These are phyloP conservation scores for Hylia prasina DNA, from an alignment of 2,113 vertebrate species.

Conservation along the genomic window DNA sequence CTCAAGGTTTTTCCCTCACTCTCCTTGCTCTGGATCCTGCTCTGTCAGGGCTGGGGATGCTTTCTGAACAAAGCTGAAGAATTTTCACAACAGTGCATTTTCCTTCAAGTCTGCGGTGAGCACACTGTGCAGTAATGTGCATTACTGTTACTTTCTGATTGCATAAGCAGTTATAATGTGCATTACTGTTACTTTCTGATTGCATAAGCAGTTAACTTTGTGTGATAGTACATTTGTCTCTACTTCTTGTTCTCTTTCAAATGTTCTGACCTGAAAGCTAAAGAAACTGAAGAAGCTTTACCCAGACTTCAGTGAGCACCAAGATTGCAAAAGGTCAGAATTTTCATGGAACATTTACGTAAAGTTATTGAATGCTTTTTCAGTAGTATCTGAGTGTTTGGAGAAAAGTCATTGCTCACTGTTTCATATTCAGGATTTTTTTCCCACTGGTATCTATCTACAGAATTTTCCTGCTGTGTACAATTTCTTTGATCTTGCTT, in stretches of 20 bases:
- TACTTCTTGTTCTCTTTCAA: neutral
- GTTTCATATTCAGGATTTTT: neutral
- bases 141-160: neutral
- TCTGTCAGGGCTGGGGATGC: neutral
- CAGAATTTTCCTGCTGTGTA: neutral
- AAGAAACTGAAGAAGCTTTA: neutral
- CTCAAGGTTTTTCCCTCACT: neutral
- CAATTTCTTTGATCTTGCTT: neutral
- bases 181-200: neutral
- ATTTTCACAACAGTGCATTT: neutral
- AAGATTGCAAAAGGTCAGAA: neutral
- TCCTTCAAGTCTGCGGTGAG: accelerated
- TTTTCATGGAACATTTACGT: neutral
- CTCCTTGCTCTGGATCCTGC: neutral
- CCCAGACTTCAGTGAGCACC: neutral
- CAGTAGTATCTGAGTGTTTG: neutral
- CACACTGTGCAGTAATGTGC: accelerated
- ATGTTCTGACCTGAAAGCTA: neutral
- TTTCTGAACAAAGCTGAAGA: neutral
- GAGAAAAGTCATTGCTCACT: neutral
- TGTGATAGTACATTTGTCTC: neutral
- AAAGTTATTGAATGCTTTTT: neutral
- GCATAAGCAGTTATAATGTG: neutral
- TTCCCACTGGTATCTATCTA: neutral
- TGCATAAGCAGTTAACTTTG: neutral